Base-by-base conservation (phyloP, 2,888 invertebrate species). In the Pandemis heparana region DNA sequence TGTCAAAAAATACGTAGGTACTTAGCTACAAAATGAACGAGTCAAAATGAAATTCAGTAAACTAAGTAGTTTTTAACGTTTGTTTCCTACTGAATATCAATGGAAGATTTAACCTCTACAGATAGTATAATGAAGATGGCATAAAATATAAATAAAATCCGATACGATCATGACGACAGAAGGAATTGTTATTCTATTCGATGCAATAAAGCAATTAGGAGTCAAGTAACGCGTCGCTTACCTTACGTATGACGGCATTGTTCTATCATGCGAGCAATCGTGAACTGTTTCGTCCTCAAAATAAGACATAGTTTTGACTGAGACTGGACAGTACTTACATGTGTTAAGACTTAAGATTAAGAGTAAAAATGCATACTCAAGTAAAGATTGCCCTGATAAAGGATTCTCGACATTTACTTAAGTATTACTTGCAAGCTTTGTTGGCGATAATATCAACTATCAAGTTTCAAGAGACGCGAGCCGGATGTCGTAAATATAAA, bases 171-270 rank as follows among this genome's bases (percentile, higher is more conserved):
- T 74, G 74, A 51, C 76, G 78, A 79, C 77, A 79, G 80, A 81
- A 65, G 76, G 80, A 71, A 79, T 85, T 83, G 79, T 80, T 82
- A 87, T 84, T 84, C 86, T 74, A 81, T 79, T 78, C 80, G 79
- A 79, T 81, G 83, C 84, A 85, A 85, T 83, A 84, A 85, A 82
- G 77, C 83, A 77, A 88, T 89, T 88, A 81, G 79, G 74, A 89
- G 83, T 87, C 88, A 62, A 80, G 77, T 70, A 82, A 80, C 87
- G 87, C 86, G 80, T 78, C 76, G 77, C 77, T 78, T 79, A 77
- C 77, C 78, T 74, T 75, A 75, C 79, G 76, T 77, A 80, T 77
- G 80, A 81, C 80, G 82, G 83, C 80, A 86, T 81, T 81, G 80
- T 78, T 79, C 60, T 18, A 18, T 7, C 4, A 12, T 53, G 23